Base-by-base conservation (phyloP, 2,888 invertebrate genomes). In the Drosophila rubida region DNA sequence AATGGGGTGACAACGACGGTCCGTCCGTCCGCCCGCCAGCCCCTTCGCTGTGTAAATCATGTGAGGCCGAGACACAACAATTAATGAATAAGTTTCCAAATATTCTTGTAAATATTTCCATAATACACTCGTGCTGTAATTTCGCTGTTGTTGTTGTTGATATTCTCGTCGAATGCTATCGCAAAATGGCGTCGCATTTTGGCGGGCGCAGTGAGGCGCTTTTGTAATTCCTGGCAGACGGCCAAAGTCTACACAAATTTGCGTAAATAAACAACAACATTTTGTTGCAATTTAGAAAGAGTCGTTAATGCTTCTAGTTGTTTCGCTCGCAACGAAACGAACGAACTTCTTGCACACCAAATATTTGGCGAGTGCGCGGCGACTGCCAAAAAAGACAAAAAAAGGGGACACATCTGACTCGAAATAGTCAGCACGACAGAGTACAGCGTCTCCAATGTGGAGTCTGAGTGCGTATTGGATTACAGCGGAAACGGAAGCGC, bases 241-340 rank as follows among this genome's bases (percentile, higher is more conserved):
- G 63, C 82, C 82, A 82, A 87, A 87, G 87, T 87, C 87, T 82
- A 82, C 83, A 85, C 57, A 70, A 79, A 86, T 87, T 85, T 79
- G 88, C 88, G 88, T 82, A 82, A 82, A 85, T 82, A 86, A 82
- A 85, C 86, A 87, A 79, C 82, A 69, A 67, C 69, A 76, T 79
- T 87, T 87, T 79, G 86, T 80, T 83, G 86, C 82, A 85, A 73
- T 82, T 85, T 78, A 67, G 65, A 73, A 76, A 70, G 76, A 75
- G 63, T 74, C 74, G 74, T 74, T 74, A 74, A 78, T 69, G 78
- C 78, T 57, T 62, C 57, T 77, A 51, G 68, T 39, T 54, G 41
- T 35, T 72, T 49, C 63, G 35, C 13, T 44, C 22, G n/a, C 39
- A 69, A 44, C 19, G 22, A 69, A 69, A 37, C 62, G 69, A 62